Evolutionary conservation across 2,797 vertebrate species (phyloP).

Genomic region (Paramormyrops hopkinsi): DNA sequence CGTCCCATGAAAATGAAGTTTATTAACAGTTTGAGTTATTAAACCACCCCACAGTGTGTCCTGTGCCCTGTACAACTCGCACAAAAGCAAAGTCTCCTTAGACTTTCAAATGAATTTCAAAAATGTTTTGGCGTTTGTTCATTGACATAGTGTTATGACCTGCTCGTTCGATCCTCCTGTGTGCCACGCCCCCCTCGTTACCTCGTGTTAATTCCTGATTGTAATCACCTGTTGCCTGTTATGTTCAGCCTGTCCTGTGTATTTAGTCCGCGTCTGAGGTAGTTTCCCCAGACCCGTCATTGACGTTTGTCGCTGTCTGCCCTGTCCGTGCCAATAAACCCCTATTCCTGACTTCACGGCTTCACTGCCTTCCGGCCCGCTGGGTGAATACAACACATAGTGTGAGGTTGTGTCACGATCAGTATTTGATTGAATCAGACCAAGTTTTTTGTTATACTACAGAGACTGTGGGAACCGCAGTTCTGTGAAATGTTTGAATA

Average conservation of each 20-base stretch:
- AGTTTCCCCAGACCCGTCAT: too few relatives aligned
- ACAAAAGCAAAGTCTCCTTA: background rate
- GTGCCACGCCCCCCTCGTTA: too few relatives aligned
- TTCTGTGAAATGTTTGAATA: background rate
- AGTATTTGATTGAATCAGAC: background rate
- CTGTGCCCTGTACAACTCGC: background rate
- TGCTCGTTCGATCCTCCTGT: too few relatives aligned
- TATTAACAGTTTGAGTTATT: background rate
- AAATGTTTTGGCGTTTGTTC: background rate
- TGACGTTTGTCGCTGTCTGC: too few relatives aligned
- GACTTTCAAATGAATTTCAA: background rate
- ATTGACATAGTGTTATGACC: background rate
- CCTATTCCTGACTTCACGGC: too few relatives aligned
- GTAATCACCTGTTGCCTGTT: too few relatives aligned
- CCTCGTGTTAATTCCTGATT: too few relatives aligned
- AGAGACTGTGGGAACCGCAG: background rate
- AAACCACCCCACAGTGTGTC: background rate
- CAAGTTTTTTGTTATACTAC: background rate
- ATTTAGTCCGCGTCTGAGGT: too few relatives aligned
- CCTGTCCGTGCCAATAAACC: too few relatives aligned
- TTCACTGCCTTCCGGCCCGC: too few relatives aligned
- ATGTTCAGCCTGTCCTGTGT: too few relatives aligned
- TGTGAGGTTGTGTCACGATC: background rate
- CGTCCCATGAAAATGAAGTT: background rate
- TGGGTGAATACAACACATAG: background rate